Conservation (phyloP, 2,113 vertebrate genomes). For the Perca flavescens region DNA sequence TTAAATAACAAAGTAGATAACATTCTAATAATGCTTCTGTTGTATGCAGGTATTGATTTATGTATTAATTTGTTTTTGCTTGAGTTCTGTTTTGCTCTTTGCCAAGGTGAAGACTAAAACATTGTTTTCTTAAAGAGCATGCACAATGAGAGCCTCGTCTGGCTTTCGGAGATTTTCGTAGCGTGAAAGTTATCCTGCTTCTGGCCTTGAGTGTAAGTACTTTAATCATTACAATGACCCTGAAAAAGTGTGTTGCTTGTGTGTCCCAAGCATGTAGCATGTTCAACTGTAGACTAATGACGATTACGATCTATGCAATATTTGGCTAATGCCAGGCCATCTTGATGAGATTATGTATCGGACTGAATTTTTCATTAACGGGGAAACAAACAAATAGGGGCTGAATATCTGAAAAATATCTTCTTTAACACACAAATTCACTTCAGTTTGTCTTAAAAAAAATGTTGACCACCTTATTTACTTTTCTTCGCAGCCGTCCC, state of each 20-base stretch:
- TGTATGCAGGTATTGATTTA: constrained; percentile 25
- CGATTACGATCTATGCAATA: background rate
- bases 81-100: constrained; percentile 67
- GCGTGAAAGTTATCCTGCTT: constrained; percentile 42
- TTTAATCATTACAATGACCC: constrained; percentile 28
- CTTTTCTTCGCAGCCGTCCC: constrained; percentile 85
- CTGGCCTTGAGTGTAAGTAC: constrained; percentile 68
- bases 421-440: background rate
- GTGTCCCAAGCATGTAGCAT: constrained; percentile 43
- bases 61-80: constrained; percentile 45
- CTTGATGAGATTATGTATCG: background rate
- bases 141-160: constrained; percentile 58
- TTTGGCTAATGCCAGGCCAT: background rate
- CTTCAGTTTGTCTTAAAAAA: background rate
- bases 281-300: constrained; percentile 25
- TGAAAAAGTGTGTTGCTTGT: constrained; percentile 33
- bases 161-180: constrained; percentile 54
- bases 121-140: constrained; percentile 70
- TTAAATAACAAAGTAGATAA: constrained; percentile 5
- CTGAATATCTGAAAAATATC: background rate
- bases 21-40: constrained; percentile 13
- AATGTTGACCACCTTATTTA: background rate
- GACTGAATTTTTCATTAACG: background rate
- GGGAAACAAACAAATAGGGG: background rate
- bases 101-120: constrained; percentile 69